These are phyloP conservation scores for Cosmia trapezina DNA, from an alignment of 2,888 invertebrate genomes.

Conservation along the genomic window DNA sequence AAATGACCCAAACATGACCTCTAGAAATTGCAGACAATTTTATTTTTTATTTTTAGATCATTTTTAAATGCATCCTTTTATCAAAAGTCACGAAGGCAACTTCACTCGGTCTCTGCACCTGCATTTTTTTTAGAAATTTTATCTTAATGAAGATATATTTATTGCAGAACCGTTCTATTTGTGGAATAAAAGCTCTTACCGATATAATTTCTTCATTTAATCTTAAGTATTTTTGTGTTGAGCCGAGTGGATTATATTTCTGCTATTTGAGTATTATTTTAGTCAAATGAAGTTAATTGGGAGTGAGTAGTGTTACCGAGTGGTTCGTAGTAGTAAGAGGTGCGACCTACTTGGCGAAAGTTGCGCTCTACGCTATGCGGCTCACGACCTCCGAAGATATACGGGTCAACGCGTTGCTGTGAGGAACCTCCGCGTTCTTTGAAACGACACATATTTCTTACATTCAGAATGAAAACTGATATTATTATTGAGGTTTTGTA, in stretches of 20 bases:
- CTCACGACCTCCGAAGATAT: slow-evolving; percentile 78
- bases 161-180: slow-evolving; percentile 33
- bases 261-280: slow-evolving; percentile 16
- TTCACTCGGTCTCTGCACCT: slow-evolving; percentile 11
- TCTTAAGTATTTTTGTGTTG: not conserved
- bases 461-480: slow-evolving; percentile 14
- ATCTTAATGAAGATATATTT: slow-evolving; percentile 27
- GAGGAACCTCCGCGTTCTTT: slow-evolving; percentile 74
- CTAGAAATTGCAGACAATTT: slow-evolving; percentile 5
- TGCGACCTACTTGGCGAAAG: slow-evolving; percentile 70
- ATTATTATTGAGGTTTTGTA: not conserved
- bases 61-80: slow-evolving; percentile 26
- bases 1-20: slow-evolving; percentile 41
- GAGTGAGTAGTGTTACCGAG: slow-evolving; percentile 50
- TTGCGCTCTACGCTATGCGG: slow-evolving; percentile 69
- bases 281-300: slow-evolving; percentile 38
- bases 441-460: slow-evolving; percentile 68
- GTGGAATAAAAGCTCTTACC: slow-evolving; percentile 24
- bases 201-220: slow-evolving; percentile 17
- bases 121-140: slow-evolving; percentile 20
- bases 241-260: slow-evolving; percentile 15
- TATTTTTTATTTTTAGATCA: not conserved
- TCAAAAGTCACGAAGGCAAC: slow-evolving; percentile 21
- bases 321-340: slow-evolving; percentile 65
- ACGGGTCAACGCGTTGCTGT: slow-evolving; percentile 81